phyloP scores from a whole-genome alignment of 2,113 vertebrate species.

The Clarias magur region DNA sequence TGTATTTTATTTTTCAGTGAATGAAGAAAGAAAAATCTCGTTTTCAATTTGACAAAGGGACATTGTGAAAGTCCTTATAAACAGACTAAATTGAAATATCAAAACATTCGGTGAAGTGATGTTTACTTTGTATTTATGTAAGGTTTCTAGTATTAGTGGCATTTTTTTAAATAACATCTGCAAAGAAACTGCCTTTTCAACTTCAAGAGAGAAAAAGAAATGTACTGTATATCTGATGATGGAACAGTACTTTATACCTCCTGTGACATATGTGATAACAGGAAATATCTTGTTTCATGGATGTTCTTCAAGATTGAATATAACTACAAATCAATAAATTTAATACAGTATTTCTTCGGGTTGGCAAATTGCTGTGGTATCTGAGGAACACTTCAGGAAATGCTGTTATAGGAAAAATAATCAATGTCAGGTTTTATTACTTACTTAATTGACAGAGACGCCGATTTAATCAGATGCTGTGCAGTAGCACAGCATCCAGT shows the following conservation, averaged over 20 bases:
- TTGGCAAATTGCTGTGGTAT: not conserved
- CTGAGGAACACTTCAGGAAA: not conserved
- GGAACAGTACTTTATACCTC: not conserved
- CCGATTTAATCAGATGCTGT: not conserved
- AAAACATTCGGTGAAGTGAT: not conserved
- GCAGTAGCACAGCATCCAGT: not conserved
- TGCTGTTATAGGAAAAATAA: conserved; percentile 7
- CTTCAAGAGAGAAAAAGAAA: not conserved
- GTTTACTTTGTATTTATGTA: not conserved
- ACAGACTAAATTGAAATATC: not conserved
- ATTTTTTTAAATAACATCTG: not conserved
- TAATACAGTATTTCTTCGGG: too few species aligned
- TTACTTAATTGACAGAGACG: not conserved
- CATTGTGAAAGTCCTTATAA: not conserved
- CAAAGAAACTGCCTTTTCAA: not conserved
- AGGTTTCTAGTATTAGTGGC: not conserved
- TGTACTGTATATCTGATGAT: not conserved
- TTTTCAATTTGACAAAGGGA: not conserved
- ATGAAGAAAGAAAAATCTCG: not conserved
- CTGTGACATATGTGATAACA: not conserved
- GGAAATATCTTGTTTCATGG: not conserved
- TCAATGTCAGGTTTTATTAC: not conserved
- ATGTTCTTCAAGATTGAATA: not conserved
- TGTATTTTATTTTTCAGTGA: not conserved
- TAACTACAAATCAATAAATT: not conserved